These are phyloP conservation scores for Drosophila watanabei DNA, from an alignment of 1,140 invertebrate genomes.

Conservation along the genomic window DNA sequence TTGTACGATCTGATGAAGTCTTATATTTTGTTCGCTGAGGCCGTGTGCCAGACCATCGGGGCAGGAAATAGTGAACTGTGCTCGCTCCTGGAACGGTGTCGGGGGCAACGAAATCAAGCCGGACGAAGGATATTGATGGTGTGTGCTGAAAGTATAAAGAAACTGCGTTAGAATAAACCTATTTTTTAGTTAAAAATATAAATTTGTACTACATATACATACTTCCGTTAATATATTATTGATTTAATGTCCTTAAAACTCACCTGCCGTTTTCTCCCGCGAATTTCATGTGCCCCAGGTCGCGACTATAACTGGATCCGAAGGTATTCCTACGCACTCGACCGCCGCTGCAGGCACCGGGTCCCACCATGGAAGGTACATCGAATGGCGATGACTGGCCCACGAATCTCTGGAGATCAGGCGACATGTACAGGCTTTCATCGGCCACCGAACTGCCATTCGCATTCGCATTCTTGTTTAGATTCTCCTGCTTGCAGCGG, in stretches of 20 bases:
- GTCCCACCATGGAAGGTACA: slow-evolving; percentile 7
- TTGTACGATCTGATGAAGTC: slow-evolving; percentile 92
- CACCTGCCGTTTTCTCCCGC: slow-evolving; percentile 48
- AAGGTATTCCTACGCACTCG: slow-evolving; percentile 57
- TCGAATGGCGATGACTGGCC: slow-evolving; percentile 32
- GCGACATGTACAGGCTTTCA: slow-evolving; percentile 31
- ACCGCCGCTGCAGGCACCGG: slow-evolving; percentile 4
- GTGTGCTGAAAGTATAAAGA: slow-evolving; percentile 37
- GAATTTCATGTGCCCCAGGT: slow-evolving; percentile 45
- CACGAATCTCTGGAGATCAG: slow-evolving; percentile 45
- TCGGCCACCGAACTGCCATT: slow-evolving; percentile 25
- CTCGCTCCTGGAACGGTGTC: slow-evolving; percentile 71
- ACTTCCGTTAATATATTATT: too few species aligned
- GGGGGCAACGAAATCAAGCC: slow-evolving; percentile 75
- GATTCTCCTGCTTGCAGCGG: slow-evolving; percentile 14
- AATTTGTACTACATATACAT: too few species aligned
- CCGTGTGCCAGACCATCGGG: slow-evolving; percentile 93
- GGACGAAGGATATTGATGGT: slow-evolving; percentile 50
- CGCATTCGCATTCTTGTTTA: slow-evolving; percentile 6
- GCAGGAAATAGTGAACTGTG: slow-evolving; percentile 82
- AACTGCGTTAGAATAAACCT: neutral
- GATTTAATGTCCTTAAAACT: neutral
- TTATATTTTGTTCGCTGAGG: slow-evolving; percentile 91
- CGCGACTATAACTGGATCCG: slow-evolving; percentile 61
- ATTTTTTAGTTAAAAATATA: too few species aligned